These are phyloP conservation scores for Orthonychiurus folsomi DNA, from an alignment of 2,888 invertebrate genomes.

Conservation along the genomic window DNA sequence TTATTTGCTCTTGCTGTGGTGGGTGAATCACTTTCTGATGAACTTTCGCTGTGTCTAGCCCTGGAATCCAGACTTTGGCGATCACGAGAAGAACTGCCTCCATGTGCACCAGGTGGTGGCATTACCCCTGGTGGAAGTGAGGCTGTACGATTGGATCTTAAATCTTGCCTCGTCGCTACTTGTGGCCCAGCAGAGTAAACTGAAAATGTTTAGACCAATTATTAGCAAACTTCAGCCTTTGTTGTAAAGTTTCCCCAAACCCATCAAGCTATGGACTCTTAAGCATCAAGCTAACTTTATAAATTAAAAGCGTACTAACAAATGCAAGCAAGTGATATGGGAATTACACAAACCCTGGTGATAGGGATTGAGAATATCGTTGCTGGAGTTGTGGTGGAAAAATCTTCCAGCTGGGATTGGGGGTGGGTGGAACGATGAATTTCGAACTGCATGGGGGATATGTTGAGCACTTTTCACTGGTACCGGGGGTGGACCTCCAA, in stretches of 20 bases:
- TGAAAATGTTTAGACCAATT: constrained; percentile 14
- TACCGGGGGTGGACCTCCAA: constrained; percentile 26
- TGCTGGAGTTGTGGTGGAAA: constrained; percentile 9
- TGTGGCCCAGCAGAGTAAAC: constrained; percentile 17
- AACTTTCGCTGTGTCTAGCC: constrained; percentile 43
- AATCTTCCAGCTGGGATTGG: constrained; percentile 10
- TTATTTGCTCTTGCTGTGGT: constrained; percentile 40
- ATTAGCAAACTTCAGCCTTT: not conserved
- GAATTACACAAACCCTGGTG: constrained; percentile 18
- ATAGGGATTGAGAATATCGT: constrained; percentile 17
- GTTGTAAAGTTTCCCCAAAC: not conserved
- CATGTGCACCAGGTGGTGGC: constrained; percentile 9
- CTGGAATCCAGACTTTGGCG: constrained; percentile 15
- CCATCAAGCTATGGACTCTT: not conserved
- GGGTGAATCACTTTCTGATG: constrained; percentile 44
- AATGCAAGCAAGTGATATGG: too few species aligned
- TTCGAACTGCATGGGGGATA: constrained; percentile 13
- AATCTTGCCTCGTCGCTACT: constrained; percentile 8
- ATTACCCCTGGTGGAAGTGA: constrained; percentile 25
- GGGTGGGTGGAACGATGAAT: constrained; percentile 15
- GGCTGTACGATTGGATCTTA: constrained; percentile 5
- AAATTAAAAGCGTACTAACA: constrained; percentile 4
- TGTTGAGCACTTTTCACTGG: constrained; percentile 28
- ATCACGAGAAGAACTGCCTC: constrained; percentile 3
- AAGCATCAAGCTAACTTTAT: not conserved